Evolutionary conservation across 2,888 invertebrate species (phyloP).

Genomic region (Agapostemon virescens): DNA sequence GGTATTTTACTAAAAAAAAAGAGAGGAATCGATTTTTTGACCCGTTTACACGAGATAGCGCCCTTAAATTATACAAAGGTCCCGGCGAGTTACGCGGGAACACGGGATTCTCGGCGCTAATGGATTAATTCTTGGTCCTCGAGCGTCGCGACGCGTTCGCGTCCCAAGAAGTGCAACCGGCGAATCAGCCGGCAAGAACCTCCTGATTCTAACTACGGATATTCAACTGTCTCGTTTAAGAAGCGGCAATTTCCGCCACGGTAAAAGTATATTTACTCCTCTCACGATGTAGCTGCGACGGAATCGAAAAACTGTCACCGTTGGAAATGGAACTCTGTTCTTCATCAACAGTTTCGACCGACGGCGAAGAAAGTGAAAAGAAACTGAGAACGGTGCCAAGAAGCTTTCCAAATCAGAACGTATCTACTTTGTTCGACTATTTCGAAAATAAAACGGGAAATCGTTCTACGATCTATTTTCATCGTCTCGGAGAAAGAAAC

Average conservation of each 20-base stretch:
- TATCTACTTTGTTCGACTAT: not conserved
- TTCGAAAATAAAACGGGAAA: not conserved
- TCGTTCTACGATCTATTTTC: not conserved
- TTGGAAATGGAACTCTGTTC: conserved; percentile 64
- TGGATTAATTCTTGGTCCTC: conserved; percentile 45
- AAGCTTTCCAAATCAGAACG: not conserved
- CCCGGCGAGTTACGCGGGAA: not conserved
- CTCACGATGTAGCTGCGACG: conserved; percentile 18
- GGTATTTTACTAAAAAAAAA: too few species aligned
- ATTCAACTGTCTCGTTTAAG: conserved; percentile 45
- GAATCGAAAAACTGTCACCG: conserved; percentile 68
- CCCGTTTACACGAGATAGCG: not conserved
- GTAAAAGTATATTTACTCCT: conserved; percentile 52
- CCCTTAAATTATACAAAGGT: conserved; percentile 32
- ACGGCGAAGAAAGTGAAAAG: conserved; percentile 4
- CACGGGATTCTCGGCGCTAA: conserved; percentile 23
- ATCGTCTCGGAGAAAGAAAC: too few species aligned
- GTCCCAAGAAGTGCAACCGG: not conserved
- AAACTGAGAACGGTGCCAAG: not conserved
- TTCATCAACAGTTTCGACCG: not conserved
- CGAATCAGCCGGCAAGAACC: not conserved
- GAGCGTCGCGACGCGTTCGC: not conserved
- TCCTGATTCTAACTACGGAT: conserved; percentile 26
- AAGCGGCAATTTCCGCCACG: conserved; percentile 58
- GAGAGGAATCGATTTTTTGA: not conserved